Conservation (phyloP, 2,888 invertebrate genomes). For the Microchrysa polita region DNA sequence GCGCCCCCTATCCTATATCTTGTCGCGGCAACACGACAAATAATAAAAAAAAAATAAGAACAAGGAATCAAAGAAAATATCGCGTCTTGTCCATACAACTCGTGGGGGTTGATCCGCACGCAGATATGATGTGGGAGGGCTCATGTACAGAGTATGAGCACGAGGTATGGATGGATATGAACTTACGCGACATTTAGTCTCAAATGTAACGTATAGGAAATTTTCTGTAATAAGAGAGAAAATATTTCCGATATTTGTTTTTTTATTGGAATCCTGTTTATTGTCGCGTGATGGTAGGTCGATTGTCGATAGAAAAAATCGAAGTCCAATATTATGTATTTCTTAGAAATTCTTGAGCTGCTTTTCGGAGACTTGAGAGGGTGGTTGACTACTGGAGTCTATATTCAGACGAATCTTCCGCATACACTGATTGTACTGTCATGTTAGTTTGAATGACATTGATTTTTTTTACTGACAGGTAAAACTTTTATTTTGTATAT, state of each 20-base stretch:
- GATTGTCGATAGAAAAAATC: constrained; percentile 30
- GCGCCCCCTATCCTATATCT: not conserved
- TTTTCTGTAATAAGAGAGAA: not conserved
- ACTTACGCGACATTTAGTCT: constrained; percentile 14
- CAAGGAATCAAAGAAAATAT: not conserved
- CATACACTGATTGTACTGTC: no score
- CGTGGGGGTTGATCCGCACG: not conserved
- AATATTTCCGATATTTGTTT: constrained; percentile 13
- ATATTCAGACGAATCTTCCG: no score
- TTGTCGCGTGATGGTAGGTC: not conserved
- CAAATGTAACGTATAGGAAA: constrained; percentile 1
- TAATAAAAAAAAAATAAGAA: not conserved
- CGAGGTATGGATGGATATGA: not conserved
- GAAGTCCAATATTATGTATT: constrained; percentile 32
- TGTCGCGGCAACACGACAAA: not conserved
- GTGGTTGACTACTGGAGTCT: no score
- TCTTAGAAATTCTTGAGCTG: constrained; percentile 6
- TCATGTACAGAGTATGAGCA: no score
- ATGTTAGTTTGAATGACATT: no score
- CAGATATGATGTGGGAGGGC: constrained; percentile 31
- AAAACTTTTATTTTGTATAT: no score
- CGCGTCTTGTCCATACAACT: no score
- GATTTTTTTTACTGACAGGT: no score
- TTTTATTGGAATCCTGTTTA: not conserved
- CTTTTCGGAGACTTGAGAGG: no score